phyloP scores from a whole-genome alignment of 2,888 invertebrate genomes.

The Pheosia tremula region DNA sequence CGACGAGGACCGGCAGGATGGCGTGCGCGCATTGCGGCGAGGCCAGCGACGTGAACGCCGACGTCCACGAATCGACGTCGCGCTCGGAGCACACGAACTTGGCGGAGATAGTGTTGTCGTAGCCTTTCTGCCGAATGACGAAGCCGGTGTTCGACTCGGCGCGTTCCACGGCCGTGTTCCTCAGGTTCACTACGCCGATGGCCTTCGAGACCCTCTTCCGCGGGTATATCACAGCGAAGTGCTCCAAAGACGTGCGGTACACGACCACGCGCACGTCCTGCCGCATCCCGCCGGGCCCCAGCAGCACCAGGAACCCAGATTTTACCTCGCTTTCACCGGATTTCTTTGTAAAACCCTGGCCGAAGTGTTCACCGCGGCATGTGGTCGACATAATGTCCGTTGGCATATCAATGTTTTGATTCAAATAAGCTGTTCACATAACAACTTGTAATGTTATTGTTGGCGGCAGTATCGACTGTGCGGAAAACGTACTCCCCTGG shows the following conservation, averaged over 20 bases:
- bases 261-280: conserved; percentile 87
- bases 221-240: conserved; percentile 87
- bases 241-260: conserved; percentile 86
- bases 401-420: conserved; percentile 68
- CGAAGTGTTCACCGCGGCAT: conserved; percentile 64
- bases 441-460: conserved; percentile 50
- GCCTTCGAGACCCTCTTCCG: conserved; percentile 86
- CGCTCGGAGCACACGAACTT: conserved; percentile 85
- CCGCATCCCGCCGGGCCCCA: conserved; percentile 83
- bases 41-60: conserved; percentile 81
- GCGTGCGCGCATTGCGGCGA: conserved; percentile 76
- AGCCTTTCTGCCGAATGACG: conserved; percentile 85
- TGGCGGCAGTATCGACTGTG: conserved; percentile 29
- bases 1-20: conserved; percentile 85
- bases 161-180: conserved; percentile 84
- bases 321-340: conserved; percentile 83
- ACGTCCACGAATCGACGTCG: conserved; percentile 85
- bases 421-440: conserved; percentile 45
- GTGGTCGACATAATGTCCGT: conserved; percentile 64
- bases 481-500: conserved; percentile 34
- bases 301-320: conserved; percentile 85
- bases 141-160: conserved; percentile 79
- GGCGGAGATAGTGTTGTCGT: conserved; percentile 85
- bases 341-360: conserved; percentile 61
- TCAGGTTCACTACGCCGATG: conserved; percentile 85